Conservation (phyloP, 1,140 invertebrate species). For the Drosophila gunungcola region DNA sequence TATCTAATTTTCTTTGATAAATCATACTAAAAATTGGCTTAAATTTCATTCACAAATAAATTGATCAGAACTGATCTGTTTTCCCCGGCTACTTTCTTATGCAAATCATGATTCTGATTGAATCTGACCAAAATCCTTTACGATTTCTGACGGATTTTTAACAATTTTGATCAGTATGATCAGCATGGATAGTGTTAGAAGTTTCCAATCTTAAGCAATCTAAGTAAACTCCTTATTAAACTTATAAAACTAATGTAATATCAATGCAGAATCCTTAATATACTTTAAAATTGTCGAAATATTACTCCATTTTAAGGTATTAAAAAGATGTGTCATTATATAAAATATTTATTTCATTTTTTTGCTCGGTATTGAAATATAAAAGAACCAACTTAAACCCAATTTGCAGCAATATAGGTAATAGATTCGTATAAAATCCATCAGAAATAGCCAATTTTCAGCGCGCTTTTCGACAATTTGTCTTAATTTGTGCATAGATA, state of each 20-base stretch:
- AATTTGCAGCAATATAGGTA: neutral
- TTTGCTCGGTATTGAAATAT: neutral
- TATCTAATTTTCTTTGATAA: no score
- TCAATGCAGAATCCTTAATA: neutral
- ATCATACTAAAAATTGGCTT: no score
- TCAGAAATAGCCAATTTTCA: constrained; percentile 23
- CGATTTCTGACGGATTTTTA: no score
- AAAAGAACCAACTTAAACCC: no score
- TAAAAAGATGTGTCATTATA: no score
- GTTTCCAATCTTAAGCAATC: no score
- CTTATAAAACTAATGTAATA: no score
- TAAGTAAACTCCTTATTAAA: no score
- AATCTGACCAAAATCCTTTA: no score
- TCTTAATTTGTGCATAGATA: constrained; percentile 43
- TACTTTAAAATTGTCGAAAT: neutral
- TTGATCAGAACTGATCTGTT: neutral
- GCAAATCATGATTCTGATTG: constrained; percentile 17
- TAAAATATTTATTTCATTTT: neutral
- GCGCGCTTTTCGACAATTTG: constrained; percentile 38
- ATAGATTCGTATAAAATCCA: constrained; percentile 5
- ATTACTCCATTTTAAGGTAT: no score
- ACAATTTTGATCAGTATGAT: no score
- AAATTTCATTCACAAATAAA: constrained; percentile 7
- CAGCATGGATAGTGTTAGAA: no score
- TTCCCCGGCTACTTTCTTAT: constrained; percentile 1